Percentiles rank a stretch among this genome's conserved stretches.
Conservation (phyloP, 1,140 invertebrate species). For the Orius insidiosus region DNA sequence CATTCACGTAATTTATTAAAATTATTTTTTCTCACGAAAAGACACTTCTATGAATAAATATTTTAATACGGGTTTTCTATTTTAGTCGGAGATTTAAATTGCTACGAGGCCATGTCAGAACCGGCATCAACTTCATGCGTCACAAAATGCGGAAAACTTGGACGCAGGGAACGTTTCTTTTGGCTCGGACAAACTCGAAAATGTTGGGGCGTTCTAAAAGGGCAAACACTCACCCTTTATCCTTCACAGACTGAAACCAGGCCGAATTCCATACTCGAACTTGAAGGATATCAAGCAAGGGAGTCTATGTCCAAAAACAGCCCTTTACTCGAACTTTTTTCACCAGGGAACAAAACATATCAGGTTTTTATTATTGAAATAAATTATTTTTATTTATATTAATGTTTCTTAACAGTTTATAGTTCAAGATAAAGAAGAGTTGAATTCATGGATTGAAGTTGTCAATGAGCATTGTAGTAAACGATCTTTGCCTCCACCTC, state of each 20-base stretch:
- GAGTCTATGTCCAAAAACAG: constrained; percentile 3
- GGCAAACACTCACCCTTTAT: constrained; percentile 12
- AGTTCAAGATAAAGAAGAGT: constrained; percentile 12
- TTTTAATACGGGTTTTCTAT: too few species aligned
- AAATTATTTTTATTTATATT: too few species aligned
- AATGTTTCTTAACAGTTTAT: constrained; percentile 14
- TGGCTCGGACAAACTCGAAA: constrained; percentile 9
- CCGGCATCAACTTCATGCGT: not conserved
- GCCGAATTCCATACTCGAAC: constrained; percentile 11
- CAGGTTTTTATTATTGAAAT: constrained; percentile 11
- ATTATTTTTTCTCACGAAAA: too few species aligned
- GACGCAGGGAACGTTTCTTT: constrained; percentile 8
- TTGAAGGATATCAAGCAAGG: constrained; percentile 17
- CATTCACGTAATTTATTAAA: not conserved
- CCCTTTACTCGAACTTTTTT: constrained; percentile 17
- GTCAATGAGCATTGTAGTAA: constrained; percentile 8
- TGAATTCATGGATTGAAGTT: constrained; percentile 15
- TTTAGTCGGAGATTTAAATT: too few species aligned
- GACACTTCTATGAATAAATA: not conserved
- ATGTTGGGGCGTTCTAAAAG: constrained; percentile 7
- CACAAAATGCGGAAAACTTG: constrained; percentile 1
- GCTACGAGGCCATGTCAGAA: constrained; percentile 9
- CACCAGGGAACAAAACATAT: constrained; percentile 20
- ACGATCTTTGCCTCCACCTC: constrained; percentile 5
- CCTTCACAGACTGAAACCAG: constrained; percentile 15